These are phyloP conservation scores for Sesamia nonagrioides DNA, from an alignment of 1,140 invertebrate species.

Conservation along the genomic window DNA sequence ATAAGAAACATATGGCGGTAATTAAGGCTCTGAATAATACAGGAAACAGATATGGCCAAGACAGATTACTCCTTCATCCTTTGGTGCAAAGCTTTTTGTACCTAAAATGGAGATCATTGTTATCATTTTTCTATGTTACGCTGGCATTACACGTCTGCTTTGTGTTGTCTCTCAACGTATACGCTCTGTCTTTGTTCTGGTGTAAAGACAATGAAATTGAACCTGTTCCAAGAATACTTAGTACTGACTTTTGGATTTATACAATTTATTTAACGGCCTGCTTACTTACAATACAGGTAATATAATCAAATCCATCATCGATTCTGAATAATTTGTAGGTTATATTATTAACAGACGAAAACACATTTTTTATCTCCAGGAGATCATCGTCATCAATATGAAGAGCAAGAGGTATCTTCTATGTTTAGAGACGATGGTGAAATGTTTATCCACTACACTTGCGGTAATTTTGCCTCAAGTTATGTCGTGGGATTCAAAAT, in stretches of 20 bases:
- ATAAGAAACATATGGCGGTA: constrained; percentile 85
- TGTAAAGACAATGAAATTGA: constrained; percentile 70
- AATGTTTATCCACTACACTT: constrained; percentile 77
- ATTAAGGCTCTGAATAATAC: constrained; percentile 86
- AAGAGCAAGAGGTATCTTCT: constrained; percentile 77
- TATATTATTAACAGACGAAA: too few species aligned
- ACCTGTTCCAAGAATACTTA: constrained; percentile 63
- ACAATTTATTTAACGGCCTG: constrained; percentile 70
- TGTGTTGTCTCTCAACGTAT: constrained; percentile 79
- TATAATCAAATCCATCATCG: too few species aligned
- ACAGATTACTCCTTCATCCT: constrained; percentile 86
- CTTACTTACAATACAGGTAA: constrained; percentile 78
- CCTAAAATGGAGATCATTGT: constrained; percentile 88
- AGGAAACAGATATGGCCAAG: constrained; percentile 82
- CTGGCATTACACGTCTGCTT: constrained; percentile 84
- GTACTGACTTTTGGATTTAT: constrained; percentile 67
- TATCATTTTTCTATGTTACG: constrained; percentile 85
- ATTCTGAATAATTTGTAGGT: too few species aligned
- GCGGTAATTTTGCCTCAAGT: constrained; percentile 67
- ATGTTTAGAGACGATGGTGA: constrained; percentile 86
- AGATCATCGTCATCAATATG: constrained; percentile 83
- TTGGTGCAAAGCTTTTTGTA: constrained; percentile 87
- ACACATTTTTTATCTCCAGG: constrained; percentile 66
- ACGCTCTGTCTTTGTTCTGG: constrained; percentile 79
- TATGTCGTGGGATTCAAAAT: constrained; percentile 56